phyloP scores from a whole-genome alignment of 2,888 invertebrate genomes.

The Sisyra terminalis region DNA sequence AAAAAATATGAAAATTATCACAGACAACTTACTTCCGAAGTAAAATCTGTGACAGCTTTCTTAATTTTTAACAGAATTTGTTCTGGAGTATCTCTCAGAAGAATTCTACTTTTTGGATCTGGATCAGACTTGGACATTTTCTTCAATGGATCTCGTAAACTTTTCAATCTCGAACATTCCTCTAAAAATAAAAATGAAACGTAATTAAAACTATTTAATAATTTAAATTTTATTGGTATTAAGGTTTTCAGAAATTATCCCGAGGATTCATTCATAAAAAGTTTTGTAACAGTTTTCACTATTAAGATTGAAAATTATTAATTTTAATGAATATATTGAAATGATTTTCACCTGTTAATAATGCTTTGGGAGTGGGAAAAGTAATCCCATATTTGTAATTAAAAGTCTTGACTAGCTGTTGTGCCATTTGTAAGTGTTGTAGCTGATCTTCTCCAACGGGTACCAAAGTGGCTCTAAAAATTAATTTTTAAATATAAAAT shows the following conservation, averaged over 20 bases:
- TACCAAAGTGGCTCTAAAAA: slow-evolving; percentile 66
- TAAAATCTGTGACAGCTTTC: slow-evolving; percentile 84
- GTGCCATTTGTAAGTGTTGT: slow-evolving; percentile 71
- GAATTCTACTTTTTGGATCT: slow-evolving; percentile 61
- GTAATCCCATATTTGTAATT: slow-evolving; percentile 58
- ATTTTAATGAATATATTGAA: too few relatives aligned
- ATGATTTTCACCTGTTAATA: slow-evolving; percentile 35
- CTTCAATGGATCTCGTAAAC: slow-evolving; percentile 67
- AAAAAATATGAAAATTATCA: too few relatives aligned
- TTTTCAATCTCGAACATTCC: slow-evolving; percentile 50
- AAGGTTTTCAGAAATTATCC: too few relatives aligned
- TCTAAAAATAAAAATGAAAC: slow-evolving; percentile 21
- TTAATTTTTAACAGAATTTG: slow-evolving; percentile 54
- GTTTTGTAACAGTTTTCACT: too few relatives aligned
- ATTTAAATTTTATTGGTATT: slow-evolving; percentile 4
- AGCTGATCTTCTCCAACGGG: slow-evolving; percentile 92
- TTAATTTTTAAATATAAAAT: too few relatives aligned
- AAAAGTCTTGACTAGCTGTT: slow-evolving; percentile 65
- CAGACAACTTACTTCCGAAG: slow-evolving; percentile 50
- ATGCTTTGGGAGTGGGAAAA: slow-evolving; percentile 59
- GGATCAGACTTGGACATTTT: slow-evolving; percentile 98
- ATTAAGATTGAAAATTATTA: too few relatives aligned
- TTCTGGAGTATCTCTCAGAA: slow-evolving; percentile 59
- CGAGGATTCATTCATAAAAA: too few relatives aligned
- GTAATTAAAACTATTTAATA: background rate